Percentiles rank a stretch among this genome's conserved stretches.
phyloP scores from a whole-genome alignment of 1,140 invertebrate genomes.

The Drosophila jambulina region DNA sequence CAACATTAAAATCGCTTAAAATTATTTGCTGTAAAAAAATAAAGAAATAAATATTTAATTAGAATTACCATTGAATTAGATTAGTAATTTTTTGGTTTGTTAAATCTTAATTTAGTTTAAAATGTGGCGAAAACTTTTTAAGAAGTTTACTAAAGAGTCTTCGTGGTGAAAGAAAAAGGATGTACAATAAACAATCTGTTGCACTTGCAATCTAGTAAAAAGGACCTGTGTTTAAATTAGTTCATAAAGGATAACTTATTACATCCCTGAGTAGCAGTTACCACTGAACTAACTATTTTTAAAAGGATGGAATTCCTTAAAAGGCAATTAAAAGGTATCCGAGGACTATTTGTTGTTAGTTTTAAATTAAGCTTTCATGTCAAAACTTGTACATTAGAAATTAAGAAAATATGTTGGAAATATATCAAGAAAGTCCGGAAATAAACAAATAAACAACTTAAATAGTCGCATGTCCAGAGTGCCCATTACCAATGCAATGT shows the following conservation, averaged over 20 bases:
- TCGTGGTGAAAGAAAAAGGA: too few relatives aligned
- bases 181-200: too few relatives aligned
- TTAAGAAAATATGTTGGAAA: too few relatives aligned
- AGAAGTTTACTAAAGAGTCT: too few relatives aligned
- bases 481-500: not conserved
- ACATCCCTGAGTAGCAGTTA: too few relatives aligned
- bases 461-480: not conserved
- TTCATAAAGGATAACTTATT: too few relatives aligned
- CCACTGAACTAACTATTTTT: too few relatives aligned
- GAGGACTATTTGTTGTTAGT: not conserved
- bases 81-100: not conserved
- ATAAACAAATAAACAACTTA: conserved; percentile 2
- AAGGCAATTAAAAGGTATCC: not conserved
- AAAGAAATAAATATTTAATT: not conserved
- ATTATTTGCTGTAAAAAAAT: conserved; percentile 5
- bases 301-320: too few relatives aligned
- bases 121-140: not conserved
- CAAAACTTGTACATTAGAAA: not conserved
- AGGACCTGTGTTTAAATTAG: too few relatives aligned
- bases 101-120: not conserved
- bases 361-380: not conserved
- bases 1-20: conserved; percentile 41
- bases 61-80: not conserved
- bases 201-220: too few relatives aligned
- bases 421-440: conserved; percentile 3